phyloP scores from a whole-genome alignment of 2,113 vertebrate genomes.

The Hippopotamus amphibius region DNA sequence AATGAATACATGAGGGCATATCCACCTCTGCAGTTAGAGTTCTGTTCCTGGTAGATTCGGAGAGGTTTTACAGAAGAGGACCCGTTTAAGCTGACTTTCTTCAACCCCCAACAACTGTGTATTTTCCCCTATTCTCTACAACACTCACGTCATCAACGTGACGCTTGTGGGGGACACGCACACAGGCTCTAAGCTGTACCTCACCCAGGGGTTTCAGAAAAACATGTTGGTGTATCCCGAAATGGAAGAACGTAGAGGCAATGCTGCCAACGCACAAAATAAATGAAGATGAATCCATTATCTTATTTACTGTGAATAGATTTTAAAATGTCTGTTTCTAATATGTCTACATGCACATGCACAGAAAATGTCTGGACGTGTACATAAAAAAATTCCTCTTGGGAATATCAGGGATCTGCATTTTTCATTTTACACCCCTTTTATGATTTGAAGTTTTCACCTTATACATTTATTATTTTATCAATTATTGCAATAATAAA shows the following conservation, averaged over 20 bases:
- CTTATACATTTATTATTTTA: neutral
- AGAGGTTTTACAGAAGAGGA: conserved; percentile 1
- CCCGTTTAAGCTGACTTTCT: neutral
- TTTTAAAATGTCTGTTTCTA: neutral
- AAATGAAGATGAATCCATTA: neutral
- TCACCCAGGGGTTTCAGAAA: neutral
- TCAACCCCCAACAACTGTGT: neutral
- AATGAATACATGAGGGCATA: neutral
- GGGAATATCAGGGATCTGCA: neutral
- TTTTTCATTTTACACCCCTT: neutral
- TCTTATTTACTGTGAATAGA: neutral
- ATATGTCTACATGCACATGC: neutral
- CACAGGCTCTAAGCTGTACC: neutral
- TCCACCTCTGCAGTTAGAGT: neutral
- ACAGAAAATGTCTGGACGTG: neutral
- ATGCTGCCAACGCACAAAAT: neutral
- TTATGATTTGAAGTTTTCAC: neutral
- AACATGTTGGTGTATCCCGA: neutral
- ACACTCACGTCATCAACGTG: neutral
- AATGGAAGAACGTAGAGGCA: neutral
- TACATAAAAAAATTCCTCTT: neutral
- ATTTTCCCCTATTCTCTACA: neutral
- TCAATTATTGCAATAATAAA: neutral
- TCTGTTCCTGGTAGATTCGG: neutral
- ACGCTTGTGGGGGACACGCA: neutral